Evolutionary conservation across 2,797 vertebrate species (phyloP).

Genomic region (Loriculus beryllinus): DNA sequence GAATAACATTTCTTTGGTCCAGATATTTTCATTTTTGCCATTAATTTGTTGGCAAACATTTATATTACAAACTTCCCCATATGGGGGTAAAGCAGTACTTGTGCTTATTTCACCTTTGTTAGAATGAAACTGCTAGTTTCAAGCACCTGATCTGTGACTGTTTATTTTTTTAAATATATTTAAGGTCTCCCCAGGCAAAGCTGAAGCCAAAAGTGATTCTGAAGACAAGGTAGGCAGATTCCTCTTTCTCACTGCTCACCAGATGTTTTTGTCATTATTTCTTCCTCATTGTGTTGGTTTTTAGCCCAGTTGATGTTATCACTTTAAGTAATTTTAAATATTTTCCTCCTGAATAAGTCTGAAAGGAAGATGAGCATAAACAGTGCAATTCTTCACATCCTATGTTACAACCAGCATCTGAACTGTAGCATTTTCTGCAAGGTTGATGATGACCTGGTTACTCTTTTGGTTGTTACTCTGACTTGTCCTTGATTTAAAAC

Average conservation of each 20-base stretch:
- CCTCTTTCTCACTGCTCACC: not conserved
- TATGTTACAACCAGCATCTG: not conserved
- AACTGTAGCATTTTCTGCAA: not conserved
- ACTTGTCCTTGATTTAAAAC: not conserved
- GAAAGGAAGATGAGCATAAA: not conserved
- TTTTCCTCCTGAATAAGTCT: not conserved
- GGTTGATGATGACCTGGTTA: not conserved
- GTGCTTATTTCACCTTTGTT: not conserved
- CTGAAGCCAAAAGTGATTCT: slow-evolving; percentile 80
- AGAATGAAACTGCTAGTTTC: not conserved
- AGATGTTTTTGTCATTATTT: not conserved
- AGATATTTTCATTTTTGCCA: not conserved
- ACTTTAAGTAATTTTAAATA: not conserved
- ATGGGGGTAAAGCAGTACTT: not conserved
- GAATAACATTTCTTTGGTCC: not conserved
- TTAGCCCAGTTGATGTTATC: fast-evolving
- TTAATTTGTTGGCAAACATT: not conserved
- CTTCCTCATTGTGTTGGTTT: not conserved
- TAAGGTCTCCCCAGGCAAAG: slow-evolving; percentile 88
- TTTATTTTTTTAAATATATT: slow-evolving; percentile 26
- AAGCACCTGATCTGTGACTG: not conserved
- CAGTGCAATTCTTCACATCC: not conserved
- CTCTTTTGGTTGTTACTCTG: not conserved
- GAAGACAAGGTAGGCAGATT: slow-evolving; percentile 85
- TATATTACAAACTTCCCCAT: not conserved